These are phyloP conservation scores for Orientallactaga sibirica DNA, from an alignment of 2,797 vertebrate species.

Conservation along the genomic window DNA sequence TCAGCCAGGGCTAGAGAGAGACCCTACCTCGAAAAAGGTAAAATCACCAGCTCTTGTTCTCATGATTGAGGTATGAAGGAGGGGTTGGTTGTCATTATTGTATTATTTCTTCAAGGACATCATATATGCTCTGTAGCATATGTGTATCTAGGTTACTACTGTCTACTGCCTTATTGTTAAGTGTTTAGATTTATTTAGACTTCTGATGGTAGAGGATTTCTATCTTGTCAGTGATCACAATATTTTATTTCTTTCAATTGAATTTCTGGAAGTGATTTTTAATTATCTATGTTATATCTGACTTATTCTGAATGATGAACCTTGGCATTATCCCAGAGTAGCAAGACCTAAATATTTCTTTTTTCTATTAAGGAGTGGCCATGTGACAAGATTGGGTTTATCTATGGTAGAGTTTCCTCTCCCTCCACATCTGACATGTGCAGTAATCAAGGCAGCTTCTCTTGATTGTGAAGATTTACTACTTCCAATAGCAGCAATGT, in stretches of 20 bases:
- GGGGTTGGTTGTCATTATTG: slow-evolving; percentile 39
- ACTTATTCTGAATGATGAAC: slow-evolving; percentile 35
- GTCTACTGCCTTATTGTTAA: not conserved
- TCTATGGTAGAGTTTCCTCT: slow-evolving; percentile 98
- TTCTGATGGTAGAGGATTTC: not conserved
- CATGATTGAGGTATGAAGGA: not conserved
- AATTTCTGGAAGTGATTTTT: slow-evolving; percentile 66
- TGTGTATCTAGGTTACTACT: not conserved
- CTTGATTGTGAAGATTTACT: slow-evolving; percentile 94
- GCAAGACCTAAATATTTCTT: slow-evolving; percentile 62
- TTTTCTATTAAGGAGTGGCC: slow-evolving; percentile 91
- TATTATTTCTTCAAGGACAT: not conserved
- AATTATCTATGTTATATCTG: slow-evolving; percentile 49
- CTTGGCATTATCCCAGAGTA: slow-evolving; percentile 22
- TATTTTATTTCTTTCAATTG: slow-evolving; percentile 68
- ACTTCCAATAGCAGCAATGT: slow-evolving; percentile 97
- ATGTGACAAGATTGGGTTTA: slow-evolving; percentile 93
- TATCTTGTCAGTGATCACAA: not conserved
- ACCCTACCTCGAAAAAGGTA: not conserved
- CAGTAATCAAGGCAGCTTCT: slow-evolving; percentile 94
- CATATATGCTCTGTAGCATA: not conserved
- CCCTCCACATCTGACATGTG: slow-evolving; percentile 94
- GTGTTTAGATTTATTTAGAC: not conserved
- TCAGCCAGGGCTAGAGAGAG: too few relatives aligned
- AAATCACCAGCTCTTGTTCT: not conserved